A percentile compares a stretch with the other conserved stretches of the same genome.
Conservation (phyloP, 1,140 invertebrate genomes). For the Hydropsyche tenuis region DNA sequence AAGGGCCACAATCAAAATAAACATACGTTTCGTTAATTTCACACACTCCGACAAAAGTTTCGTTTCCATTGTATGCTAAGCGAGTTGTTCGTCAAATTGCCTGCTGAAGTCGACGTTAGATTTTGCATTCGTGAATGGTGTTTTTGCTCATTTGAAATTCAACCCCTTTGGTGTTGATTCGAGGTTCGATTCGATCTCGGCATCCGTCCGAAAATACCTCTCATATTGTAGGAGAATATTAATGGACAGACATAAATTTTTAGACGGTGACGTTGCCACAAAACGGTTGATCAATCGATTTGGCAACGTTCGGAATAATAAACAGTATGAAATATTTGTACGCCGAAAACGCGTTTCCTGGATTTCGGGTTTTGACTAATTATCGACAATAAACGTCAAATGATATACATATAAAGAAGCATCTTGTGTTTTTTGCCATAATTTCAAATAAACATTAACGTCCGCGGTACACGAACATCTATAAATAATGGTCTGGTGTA, state of each 20-base stretch:
- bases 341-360: too few species aligned
- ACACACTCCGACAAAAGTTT: neutral
- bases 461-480: too few species aligned
- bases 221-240: neutral
- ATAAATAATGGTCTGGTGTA: neutral
- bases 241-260: slow-evolving; percentile 6
- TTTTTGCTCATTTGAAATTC: slow-evolving; percentile 11
- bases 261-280: neutral
- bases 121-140: neutral
- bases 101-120: neutral
- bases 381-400: too few species aligned
- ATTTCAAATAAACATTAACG: too few species aligned
- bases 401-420: too few species aligned
- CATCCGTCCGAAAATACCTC: slow-evolving; percentile 1
- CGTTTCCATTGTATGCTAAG: slow-evolving; percentile 29
- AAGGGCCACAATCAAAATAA: slow-evolving; percentile 29
- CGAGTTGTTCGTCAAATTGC: slow-evolving; percentile 3
- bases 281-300: too few species aligned
- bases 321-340: too few species aligned
- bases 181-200: slow-evolving; percentile 12
- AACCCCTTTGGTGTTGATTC: neutral
- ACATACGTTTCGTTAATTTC: slow-evolving; percentile 30
- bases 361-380: too few species aligned
- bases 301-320: too few species aligned
- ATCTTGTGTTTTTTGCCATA: too few species aligned